Conservation (phyloP, 2,797 vertebrate species). For the Orientallactaga sibirica region DNA sequence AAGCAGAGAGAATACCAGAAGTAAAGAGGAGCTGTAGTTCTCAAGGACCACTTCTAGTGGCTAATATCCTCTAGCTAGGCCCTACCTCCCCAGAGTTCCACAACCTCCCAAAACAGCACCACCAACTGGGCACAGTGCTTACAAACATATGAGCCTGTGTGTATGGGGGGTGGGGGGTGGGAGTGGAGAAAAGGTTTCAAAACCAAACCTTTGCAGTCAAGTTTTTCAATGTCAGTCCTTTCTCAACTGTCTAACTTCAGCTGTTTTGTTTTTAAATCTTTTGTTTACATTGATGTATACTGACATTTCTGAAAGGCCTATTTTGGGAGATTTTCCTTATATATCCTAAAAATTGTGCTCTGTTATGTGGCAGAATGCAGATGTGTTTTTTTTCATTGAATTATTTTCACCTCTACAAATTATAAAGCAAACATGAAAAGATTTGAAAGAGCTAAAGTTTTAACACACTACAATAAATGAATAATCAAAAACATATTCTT, state of each 20-base stretch:
- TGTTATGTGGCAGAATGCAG: neutral
- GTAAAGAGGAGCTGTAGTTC: too few relatives aligned
- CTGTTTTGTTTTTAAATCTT: neutral
- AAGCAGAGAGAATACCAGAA: neutral
- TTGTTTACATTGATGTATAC: neutral
- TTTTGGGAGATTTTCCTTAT: slow-evolving; percentile 15
- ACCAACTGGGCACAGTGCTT: neutral
- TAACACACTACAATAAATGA: slow-evolving; percentile 54
- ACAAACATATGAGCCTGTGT: neutral
- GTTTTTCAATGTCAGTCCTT: neutral
- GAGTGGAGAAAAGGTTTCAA: neutral
- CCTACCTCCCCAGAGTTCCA: neutral
- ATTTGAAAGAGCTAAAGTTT: slow-evolving; percentile 31
- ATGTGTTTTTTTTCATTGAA: slow-evolving; percentile 22
- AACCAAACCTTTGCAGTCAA: neutral
- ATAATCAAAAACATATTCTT: slow-evolving; percentile 65
- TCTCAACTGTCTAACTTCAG: neutral
- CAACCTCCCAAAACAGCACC: neutral
- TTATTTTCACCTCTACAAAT: slow-evolving; percentile 28
- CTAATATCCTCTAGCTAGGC: neutral
- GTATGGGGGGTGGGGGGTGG: too few relatives aligned
- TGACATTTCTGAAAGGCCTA: neutral
- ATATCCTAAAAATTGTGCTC: slow-evolving; percentile 54
- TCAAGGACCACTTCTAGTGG: neutral
- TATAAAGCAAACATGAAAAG: slow-evolving; percentile 57